Percentiles rank a stretch among this genome's conserved stretches.
These are phyloP conservation scores for Drosophila paracracens DNA, from an alignment of 2,888 invertebrate species.

Conservation along the genomic window DNA sequence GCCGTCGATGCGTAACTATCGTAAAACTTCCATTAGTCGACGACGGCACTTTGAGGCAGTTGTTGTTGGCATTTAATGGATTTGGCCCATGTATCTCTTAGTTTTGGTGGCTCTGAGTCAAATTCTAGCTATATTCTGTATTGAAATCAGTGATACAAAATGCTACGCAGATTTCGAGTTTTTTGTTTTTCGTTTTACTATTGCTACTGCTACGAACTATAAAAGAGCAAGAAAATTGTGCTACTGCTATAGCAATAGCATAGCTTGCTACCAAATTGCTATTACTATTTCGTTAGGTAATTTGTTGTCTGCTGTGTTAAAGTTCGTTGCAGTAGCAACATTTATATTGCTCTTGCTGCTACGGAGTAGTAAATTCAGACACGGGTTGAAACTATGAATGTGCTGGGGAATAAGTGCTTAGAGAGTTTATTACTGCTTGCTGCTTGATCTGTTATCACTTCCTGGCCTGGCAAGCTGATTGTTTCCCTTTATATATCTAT, in stretches of 20 bases:
- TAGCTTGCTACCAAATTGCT: neutral
- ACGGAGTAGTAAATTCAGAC: neutral
- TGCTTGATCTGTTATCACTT: constrained; percentile 2
- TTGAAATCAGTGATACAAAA: neutral
- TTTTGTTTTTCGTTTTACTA: neutral
- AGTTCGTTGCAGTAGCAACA: neutral
- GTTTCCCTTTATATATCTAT: neutral
- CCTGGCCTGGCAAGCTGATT: neutral
- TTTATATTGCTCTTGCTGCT: neutral
- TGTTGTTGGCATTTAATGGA: neutral
- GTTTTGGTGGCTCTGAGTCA: constrained; percentile 11
- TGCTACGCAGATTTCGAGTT: neutral
- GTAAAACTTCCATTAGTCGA: constrained; percentile 74
- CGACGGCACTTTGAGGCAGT: constrained; percentile 23
- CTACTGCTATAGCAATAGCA: neutral
- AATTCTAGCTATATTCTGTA: constrained; percentile 12
- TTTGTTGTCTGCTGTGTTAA: neutral
- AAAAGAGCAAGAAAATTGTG: neutral
- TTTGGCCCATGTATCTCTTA: constrained; percentile 26
- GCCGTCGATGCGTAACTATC: constrained; percentile 64
- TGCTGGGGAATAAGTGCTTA: neutral
- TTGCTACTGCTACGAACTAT: neutral
- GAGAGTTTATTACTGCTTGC: neutral
- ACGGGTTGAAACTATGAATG: neutral
- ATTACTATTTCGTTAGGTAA: neutral